Conservation (phyloP, 2,797 vertebrate species). For the Clamator glandarius region DNA sequence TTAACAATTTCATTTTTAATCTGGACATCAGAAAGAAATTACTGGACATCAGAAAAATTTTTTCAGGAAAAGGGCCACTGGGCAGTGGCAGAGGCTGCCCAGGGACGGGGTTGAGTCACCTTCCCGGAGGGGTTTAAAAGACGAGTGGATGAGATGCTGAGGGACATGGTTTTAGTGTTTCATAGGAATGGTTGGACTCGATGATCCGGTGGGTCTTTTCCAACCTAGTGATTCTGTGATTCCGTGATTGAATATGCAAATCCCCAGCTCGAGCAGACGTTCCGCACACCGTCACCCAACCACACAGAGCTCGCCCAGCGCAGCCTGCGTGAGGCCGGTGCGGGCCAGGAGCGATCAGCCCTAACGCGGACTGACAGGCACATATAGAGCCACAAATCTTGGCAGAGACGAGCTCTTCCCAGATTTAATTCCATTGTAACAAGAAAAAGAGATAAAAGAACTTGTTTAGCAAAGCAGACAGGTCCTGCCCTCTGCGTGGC, state of each 20-base stretch:
- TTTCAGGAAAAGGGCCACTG: no score
- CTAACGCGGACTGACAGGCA: not conserved
- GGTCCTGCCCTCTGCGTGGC: not conserved
- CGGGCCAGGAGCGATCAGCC: not conserved
- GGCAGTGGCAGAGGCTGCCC: no score
- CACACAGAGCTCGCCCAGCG: not conserved
- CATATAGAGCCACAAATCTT: not conserved
- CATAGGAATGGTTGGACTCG: no score
- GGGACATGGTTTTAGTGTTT: no score
- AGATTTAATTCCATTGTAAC: accelerated
- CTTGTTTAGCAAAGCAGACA: not conserved
- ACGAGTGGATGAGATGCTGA: no score
- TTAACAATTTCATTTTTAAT: not conserved
- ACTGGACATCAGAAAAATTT: no score
- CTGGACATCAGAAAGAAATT: no score
- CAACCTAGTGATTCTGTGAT: no score
- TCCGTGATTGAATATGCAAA: not conserved
- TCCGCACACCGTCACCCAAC: not conserved
- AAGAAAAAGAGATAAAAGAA: not conserved
- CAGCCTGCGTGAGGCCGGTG: not conserved
- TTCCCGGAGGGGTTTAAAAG: no score
- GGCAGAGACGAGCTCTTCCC: not conserved
- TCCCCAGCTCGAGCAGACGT: not conserved
- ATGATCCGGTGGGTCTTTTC: no score
- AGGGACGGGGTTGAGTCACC: no score